Base-by-base conservation (phyloP, 1,140 invertebrate species). In the Bradynema listronoti region DNA sequence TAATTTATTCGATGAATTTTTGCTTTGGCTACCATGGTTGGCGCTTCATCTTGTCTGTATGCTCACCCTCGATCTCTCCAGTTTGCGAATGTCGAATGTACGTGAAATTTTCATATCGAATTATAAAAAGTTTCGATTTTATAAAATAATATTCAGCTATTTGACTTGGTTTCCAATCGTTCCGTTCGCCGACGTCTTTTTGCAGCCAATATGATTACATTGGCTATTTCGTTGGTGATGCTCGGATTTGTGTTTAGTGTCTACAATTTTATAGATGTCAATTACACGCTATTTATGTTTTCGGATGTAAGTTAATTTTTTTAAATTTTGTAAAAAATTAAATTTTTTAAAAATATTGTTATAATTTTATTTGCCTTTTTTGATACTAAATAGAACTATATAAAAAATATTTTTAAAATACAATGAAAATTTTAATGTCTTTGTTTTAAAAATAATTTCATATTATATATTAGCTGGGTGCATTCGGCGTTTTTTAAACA, bases 11-110 rank as follows among this genome's bases (percentile, higher is more conserved):
- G 64, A 66, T 46, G 64, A 66, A 27, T 63, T 64, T 47, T 27
- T 67, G 25, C 27, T 72, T n/a, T 66, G 64, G 62, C 29, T 66
- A 19, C 64, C 64, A 16, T 66, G 64, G 64, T 36, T 66, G 2
- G 64, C 64, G 6, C 1, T 66, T 14, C 66, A 69, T 6, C 41
- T 58, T 25, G 56, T 71, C 22, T 66, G 59, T 43, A 27, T 66
- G 11, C 47, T 66, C 2, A 14, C 69, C 6, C 33, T 69, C 4
- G 64, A 66, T 33, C 33, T 66, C 11, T 14, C 67, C 4, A 45
- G 49, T 1, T 42, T 42, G 5, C 24, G 64, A n/a, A 41, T 66
- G 19, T 33, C 66, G 19, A 66, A 66, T 56, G 64, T 70, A 47
- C 39, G 29, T 45, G 14, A 34, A 1, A 25, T 24, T 25, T 51